Base-by-base conservation (phyloP, 2,797 vertebrate genomes). In the Darevskia mixta region DNA sequence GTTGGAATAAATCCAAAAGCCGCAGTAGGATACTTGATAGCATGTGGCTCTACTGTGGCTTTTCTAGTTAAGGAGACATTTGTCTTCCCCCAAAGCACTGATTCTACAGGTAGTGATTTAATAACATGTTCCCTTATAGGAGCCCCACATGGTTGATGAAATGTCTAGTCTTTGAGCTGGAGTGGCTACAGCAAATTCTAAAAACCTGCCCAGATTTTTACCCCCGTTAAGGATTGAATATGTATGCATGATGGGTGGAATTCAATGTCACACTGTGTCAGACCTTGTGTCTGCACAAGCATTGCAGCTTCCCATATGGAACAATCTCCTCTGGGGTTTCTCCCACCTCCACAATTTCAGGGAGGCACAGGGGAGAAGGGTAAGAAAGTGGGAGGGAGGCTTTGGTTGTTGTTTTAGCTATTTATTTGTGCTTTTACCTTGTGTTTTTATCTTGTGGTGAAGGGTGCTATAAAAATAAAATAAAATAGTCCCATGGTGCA, bases 81-180 rank as follows among this genome's bases (percentile, higher is more conserved):
- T 89, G 8, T 87, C 8, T 93, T 55, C 84, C 5, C 77, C 61
- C 89, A 87, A 87, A 83, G 87, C 45, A 0, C 83, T 83, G 32
- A 45, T 67, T 93, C 84, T 8, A 27, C 71, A 45, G 58, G 84
- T n/a, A 41, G 79, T 64, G 77, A 81, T 2, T 43, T 6, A 90
- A 91, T 43, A 20, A 18, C 0, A 7, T 6, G 0, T 89, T 75
- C 75, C 55, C 2, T 82, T 41, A 35, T 80, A 85, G 85, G 77
- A 82, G 76, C 61, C 0, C 0, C 3, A 0, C 35, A 41, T 55
- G 71, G 73, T 71, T 83, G 38, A 64, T 58, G 82, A 13, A 18
- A 61, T 75, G 76, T 38, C 78, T 79, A 66, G 29, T 75, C 81
- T 84, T 78, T 73, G 82, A 81, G 38, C 5, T 67, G 90, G 49